A percentile compares a stretch with the other conserved stretches of the same genome.
Conservation (phyloP, 1,140 invertebrate species). For the Heliothis subflexa region DNA sequence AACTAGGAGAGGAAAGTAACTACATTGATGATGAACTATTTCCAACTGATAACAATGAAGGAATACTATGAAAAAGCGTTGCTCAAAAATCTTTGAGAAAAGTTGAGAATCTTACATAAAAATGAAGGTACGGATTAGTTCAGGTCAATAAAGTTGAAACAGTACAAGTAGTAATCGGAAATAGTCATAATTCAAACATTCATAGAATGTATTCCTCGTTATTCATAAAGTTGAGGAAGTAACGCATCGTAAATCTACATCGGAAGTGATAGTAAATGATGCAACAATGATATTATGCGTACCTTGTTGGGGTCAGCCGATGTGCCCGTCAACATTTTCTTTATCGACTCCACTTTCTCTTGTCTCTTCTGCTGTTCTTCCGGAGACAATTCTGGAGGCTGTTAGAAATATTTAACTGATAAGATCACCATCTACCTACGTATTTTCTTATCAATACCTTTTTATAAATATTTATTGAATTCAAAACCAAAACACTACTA, state of each 20-base stretch:
- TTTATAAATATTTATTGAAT: too few relatives aligned
- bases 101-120: not conserved
- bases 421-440: not conserved
- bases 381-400: slow-evolving; percentile 92
- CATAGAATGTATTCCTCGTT: slow-evolving; percentile 26
- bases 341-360: slow-evolving; percentile 96
- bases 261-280: slow-evolving; percentile 24
- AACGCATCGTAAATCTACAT: slow-evolving; percentile 35
- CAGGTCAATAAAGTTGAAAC: slow-evolving; percentile 2
- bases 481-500: not conserved
- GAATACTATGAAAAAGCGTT: slow-evolving; percentile 37
- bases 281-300: slow-evolving; percentile 3
- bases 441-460: too few relatives aligned
- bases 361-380: slow-evolving; percentile 93
- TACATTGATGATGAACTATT: slow-evolving; percentile 12
- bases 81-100: slow-evolving; percentile 5
- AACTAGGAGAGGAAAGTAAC: slow-evolving; percentile 19
- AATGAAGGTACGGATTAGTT: not conserved
- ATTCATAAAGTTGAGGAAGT: slow-evolving; percentile 34
- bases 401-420: slow-evolving; percentile 33
- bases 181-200: slow-evolving; percentile 39
- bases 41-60: slow-evolving; percentile 9
- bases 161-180: slow-evolving; percentile 29
- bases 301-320: slow-evolving; percentile 85
- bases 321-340: slow-evolving; percentile 94